phyloP scores from a whole-genome alignment of 2,113 vertebrate species.

The Megalops atlanticus region DNA sequence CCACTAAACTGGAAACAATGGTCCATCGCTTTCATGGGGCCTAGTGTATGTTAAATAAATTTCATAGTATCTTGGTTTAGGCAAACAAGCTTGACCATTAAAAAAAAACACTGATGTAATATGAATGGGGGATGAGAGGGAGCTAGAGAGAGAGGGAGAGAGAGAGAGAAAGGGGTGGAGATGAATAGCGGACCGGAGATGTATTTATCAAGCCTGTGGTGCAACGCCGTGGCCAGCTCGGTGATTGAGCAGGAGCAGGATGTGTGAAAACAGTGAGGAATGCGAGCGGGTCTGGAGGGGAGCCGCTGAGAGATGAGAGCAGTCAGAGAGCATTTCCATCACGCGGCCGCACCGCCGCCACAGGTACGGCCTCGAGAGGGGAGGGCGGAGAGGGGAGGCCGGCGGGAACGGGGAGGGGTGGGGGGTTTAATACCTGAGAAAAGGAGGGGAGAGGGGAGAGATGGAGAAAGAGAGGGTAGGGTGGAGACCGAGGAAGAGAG shows the following conservation, averaged over 20 bases:
- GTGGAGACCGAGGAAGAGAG: neutral
- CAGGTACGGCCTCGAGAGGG: neutral
- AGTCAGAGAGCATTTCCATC: slow-evolving; percentile 46
- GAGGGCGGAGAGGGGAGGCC: neutral
- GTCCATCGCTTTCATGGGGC: too few species aligned
- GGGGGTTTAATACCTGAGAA: too few species aligned
- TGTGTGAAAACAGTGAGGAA: slow-evolving; percentile 49
- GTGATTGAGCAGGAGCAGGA: slow-evolving; percentile 52
- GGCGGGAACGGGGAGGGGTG: neutral
- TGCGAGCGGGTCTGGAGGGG: slow-evolving; percentile 45
- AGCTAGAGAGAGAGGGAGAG: slow-evolving; percentile 5
- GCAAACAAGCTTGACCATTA: neutral
- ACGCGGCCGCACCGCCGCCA: neutral
- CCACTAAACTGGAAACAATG: neutral
- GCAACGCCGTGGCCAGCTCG: slow-evolving; percentile 2
- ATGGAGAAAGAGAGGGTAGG: neutral
- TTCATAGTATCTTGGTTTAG: neutral
- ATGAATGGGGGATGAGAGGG: neutral
- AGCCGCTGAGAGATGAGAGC: slow-evolving; percentile 37
- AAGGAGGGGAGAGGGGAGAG: neutral
- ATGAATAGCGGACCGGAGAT: slow-evolving; percentile 6
- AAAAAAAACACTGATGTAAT: neutral
- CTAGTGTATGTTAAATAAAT: too few species aligned
- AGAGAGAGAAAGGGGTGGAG: slow-evolving; percentile 8
- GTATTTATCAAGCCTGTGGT: neutral